Conservation (phyloP, 2,888 invertebrate species). For the Tethea ocularis region DNA sequence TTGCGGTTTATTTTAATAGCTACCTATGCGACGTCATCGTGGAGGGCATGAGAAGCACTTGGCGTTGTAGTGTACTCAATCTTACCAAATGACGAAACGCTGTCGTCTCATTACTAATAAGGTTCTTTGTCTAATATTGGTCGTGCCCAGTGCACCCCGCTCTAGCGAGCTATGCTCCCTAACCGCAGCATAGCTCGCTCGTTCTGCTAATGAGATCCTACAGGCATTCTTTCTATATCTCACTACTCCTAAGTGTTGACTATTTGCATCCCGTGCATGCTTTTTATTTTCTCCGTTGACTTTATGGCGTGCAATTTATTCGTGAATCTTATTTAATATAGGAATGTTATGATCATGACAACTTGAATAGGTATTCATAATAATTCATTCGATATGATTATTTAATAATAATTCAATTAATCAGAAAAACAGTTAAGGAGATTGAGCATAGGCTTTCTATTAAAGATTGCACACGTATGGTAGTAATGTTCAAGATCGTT, state of each 20-base stretch:
- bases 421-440: neutral
- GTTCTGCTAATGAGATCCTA: slow-evolving; percentile 60
- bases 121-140: slow-evolving; percentile 34
- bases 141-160: slow-evolving; percentile 36
- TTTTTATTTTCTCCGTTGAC: neutral
- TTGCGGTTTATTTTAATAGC: slow-evolving; percentile 2
- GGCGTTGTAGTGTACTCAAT: slow-evolving; percentile 10
- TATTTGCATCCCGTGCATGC: slow-evolving; percentile 8
- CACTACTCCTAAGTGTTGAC: neutral
- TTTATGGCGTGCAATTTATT: neutral
- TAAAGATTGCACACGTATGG: neutral
- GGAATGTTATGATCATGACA: neutral
- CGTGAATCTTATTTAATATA: neutral
- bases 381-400: neutral
- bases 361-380: neutral
- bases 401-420: slow-evolving; percentile 6
- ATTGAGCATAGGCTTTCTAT: neutral
- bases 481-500: neutral
- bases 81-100: slow-evolving; percentile 29
- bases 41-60: neutral
- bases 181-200: slow-evolving; percentile 50
- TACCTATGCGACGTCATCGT: neutral
- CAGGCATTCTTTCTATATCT: slow-evolving; percentile 38
- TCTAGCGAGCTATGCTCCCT: too few species aligned
- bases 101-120: slow-evolving; percentile 41